These are phyloP conservation scores for Frankliniella intonsa DNA, from an alignment of 2,888 invertebrate species.

Conservation along the genomic window DNA sequence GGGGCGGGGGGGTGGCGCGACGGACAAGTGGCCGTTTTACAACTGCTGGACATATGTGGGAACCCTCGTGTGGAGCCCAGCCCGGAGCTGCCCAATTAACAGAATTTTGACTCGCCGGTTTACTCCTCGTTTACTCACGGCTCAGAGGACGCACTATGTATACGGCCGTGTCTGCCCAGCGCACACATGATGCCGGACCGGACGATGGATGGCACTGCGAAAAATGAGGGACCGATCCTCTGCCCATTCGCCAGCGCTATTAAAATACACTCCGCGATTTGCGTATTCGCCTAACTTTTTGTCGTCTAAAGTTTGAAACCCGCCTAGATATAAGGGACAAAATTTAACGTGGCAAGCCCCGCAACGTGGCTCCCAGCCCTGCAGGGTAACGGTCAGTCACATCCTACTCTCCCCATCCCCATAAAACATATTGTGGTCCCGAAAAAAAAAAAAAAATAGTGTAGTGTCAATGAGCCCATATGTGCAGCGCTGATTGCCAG, in stretches of 20 bases:
- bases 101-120: background rate
- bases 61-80: background rate
- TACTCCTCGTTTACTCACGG: background rate
- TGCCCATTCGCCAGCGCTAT: no score
- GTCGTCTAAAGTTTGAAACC: no score
- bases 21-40: background rate
- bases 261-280: no score
- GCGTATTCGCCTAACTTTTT: no score
- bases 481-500: background rate
- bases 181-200: background rate
- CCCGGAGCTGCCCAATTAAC: background rate
- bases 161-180: background rate
- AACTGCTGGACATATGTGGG: background rate
- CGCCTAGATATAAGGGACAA: no score
- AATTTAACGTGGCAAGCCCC: no score
- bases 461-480: background rate
- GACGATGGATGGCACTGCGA: no score
- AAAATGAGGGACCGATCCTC: no score
- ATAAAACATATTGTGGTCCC: no score
- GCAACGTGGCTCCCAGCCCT: no score
- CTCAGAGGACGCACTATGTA: background rate
- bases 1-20: background rate
- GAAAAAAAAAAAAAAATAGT: background rate
- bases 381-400: no score
- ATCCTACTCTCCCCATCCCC: no score